A percentile compares a stretch with the other conserved stretches of the same genome.
These are phyloP conservation scores for Allobates femoralis DNA, from an alignment of 2,797 vertebrate genomes.

Conservation along the genomic window DNA sequence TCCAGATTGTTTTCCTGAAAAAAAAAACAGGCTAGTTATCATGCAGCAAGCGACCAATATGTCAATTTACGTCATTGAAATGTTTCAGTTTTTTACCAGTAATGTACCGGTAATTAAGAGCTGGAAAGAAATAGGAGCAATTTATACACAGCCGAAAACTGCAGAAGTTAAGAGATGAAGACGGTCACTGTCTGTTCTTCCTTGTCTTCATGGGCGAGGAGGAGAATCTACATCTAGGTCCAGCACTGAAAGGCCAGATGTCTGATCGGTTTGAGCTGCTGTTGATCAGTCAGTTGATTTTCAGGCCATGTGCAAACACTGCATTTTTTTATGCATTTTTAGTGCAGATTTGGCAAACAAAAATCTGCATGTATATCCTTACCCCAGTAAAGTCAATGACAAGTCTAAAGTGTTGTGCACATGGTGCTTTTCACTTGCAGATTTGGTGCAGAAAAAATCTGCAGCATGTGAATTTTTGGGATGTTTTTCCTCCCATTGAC, in stretches of 20 bases:
- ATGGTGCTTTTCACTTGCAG: too few species aligned
- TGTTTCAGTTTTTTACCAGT: conserved; percentile 24
- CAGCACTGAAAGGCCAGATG: background rate
- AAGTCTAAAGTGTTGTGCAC: too few species aligned
- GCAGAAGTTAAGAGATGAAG: background rate
- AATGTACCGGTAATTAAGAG: conserved; percentile 37
- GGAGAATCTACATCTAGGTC: background rate
- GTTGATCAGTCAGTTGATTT: background rate
- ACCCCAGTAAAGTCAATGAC: too few species aligned
- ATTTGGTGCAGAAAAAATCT: too few species aligned
- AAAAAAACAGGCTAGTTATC: conserved; percentile 45
- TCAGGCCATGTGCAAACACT: too few species aligned
- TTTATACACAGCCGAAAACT: background rate
- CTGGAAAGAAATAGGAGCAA: background rate
- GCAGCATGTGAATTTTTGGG: too few species aligned
- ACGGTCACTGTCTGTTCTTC: too few species aligned
- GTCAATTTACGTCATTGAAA: conserved; percentile 54
- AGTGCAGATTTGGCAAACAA: too few species aligned
- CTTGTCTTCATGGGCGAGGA: too few species aligned
- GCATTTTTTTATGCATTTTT: too few species aligned
- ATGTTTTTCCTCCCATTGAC: too few species aligned
- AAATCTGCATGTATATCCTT: too few species aligned
- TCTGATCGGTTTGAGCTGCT: background rate
- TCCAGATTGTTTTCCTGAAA: conserved; percentile 57
- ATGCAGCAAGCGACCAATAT: conserved; percentile 55